Conservation (phyloP, 2,113 vertebrate genomes). For the Channa argus region DNA sequence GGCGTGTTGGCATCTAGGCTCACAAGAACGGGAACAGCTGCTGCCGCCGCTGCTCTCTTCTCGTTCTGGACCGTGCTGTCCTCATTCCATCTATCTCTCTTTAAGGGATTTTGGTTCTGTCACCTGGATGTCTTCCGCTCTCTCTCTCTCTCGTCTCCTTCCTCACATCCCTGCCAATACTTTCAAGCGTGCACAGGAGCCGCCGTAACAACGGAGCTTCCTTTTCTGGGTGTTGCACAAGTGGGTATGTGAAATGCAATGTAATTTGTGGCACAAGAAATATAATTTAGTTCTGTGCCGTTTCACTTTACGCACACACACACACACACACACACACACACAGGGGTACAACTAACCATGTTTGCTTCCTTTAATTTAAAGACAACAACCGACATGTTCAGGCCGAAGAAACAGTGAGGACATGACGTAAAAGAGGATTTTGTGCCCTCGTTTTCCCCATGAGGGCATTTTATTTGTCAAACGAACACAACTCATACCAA, state of each 20-base stretch:
- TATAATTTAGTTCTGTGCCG: too few species aligned
- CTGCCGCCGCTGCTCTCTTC: slow-evolving; percentile 61
- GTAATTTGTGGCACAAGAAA: background rate
- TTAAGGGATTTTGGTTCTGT: slow-evolving; percentile 40
- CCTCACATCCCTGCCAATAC: slow-evolving; percentile 20
- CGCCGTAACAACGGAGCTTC: background rate
- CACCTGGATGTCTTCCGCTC: slow-evolving; percentile 9
- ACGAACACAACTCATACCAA: background rate
- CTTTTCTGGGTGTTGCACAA: background rate
- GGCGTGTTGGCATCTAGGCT: slow-evolving; percentile 58
- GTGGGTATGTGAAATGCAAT: background rate
- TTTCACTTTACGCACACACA: too few species aligned
- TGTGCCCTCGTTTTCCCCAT: slow-evolving; percentile 5
- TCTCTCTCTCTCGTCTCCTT: background rate
- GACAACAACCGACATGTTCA: background rate
- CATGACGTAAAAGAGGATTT: background rate
- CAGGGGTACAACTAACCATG: background rate
- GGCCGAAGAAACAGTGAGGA: slow-evolving; percentile 11
- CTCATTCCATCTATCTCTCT: slow-evolving; percentile 70
- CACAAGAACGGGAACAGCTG: slow-evolving; percentile 72
- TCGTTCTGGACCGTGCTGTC: slow-evolving; percentile 63
- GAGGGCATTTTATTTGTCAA: slow-evolving; percentile 13
- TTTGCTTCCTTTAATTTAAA: slow-evolving; percentile 12
- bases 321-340: background rate
- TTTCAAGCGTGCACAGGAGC: background rate